A percentile compares a stretch with the other conserved stretches of the same genome.
Evolutionary conservation across 2,888 invertebrate genomes (phyloP).

Genomic region (Hecatera dysodea): DNA sequence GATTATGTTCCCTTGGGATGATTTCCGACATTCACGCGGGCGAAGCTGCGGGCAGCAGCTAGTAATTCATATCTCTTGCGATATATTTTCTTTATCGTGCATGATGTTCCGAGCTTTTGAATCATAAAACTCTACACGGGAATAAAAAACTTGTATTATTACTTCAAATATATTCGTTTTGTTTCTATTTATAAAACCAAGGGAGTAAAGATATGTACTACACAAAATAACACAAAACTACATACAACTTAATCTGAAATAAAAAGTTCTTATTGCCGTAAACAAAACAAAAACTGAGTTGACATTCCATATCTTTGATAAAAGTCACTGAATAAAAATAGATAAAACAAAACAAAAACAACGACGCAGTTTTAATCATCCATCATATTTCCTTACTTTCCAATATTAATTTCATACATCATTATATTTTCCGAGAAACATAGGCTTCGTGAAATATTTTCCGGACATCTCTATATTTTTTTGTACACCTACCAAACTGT

Average conservation of each 20-base stretch:
- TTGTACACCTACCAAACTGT: too few relatives aligned
- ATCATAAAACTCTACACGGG: background rate
- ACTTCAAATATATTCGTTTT: background rate
- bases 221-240: background rate
- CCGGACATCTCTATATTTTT: background rate
- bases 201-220: background rate
- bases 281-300: background rate
- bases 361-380: background rate
- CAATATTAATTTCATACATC: background rate
- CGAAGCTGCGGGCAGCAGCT: too few relatives aligned
- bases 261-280: background rate
- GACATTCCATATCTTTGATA: too few relatives aligned
- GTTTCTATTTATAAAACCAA: background rate
- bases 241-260: background rate
- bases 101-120: constrained; percentile 4
- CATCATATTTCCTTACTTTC: background rate
- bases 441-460: background rate
- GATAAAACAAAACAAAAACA: background rate
- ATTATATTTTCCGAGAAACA: background rate
- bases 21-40: too few relatives aligned
- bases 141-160: background rate
- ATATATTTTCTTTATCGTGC: constrained; percentile 34
- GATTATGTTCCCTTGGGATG: too few relatives aligned
- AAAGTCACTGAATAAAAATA: too few relatives aligned
- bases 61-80: constrained; percentile 16